Conservation (phyloP, 2,888 invertebrate species). For the Tuta absoluta region DNA sequence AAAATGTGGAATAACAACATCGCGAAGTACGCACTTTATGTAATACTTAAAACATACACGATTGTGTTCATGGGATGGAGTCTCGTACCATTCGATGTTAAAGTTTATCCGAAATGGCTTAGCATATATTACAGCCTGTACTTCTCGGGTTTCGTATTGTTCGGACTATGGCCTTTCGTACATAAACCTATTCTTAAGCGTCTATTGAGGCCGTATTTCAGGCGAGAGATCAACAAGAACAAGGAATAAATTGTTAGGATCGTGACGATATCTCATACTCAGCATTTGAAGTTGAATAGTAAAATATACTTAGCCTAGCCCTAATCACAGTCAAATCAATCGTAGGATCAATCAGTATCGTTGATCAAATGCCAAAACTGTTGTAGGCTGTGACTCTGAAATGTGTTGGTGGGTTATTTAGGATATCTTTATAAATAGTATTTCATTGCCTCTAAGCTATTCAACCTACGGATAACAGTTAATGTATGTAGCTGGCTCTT, state of each 20-base stretch:
- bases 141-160: constrained; percentile 86
- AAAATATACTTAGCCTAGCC: background rate
- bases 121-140: constrained; percentile 83
- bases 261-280: background rate
- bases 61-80: constrained; percentile 93
- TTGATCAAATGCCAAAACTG: constrained; percentile 4
- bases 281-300: background rate
- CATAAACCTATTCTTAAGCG: constrained; percentile 70
- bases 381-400: background rate
- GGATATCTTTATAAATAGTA: constrained; percentile 3
- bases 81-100: constrained; percentile 86
- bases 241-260: constrained; percentile 10
- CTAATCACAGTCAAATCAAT: constrained; percentile 3
- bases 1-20: constrained; percentile 62
- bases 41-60: constrained; percentile 86
- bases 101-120: constrained; percentile 86
- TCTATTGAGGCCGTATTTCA: constrained; percentile 31
- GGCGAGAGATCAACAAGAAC: background rate
- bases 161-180: constrained; percentile 83
- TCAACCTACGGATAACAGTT: too few relatives aligned
- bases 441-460: too few relatives aligned
- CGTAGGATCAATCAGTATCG: background rate
- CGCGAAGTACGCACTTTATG: constrained; percentile 74
- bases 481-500: too few relatives aligned
- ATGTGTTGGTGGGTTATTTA: background rate